These are phyloP conservation scores for Oxyteleia sp. DNA, from an alignment of 2,888 invertebrate genomes.

Conservation along the genomic window DNA sequence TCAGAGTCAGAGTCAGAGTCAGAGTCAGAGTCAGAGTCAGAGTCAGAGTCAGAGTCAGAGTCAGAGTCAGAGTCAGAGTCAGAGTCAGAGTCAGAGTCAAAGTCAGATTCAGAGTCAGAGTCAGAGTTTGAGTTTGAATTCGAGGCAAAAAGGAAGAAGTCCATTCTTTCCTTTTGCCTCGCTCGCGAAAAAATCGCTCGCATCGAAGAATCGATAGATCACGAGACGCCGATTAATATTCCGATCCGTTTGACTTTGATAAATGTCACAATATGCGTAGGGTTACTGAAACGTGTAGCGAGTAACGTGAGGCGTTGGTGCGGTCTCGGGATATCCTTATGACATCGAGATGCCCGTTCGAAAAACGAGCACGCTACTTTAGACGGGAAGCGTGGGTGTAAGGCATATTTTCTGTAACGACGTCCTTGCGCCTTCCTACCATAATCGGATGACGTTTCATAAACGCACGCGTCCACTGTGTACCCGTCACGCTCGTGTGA, in stretches of 20 bases:
- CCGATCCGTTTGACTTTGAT: conserved; percentile 44
- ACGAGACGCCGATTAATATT: conserved; percentile 38
- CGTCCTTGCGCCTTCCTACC: conserved; percentile 82
- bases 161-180: too few species aligned
- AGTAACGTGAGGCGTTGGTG: conserved; percentile 45
- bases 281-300: conserved; percentile 38
- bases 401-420: conserved; percentile 76
- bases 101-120: too few species aligned
- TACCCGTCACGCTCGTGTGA: conserved; percentile 76
- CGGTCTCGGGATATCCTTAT: conserved; percentile 64
- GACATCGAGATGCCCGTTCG: conserved; percentile 74
- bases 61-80: too few species aligned
- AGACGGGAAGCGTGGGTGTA: conserved; percentile 71
- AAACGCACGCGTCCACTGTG: conserved; percentile 70
- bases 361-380: conserved; percentile 74
- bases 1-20: too few species aligned
- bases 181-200: not conserved
- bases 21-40: too few species aligned
- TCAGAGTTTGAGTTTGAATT: too few species aligned
- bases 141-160: too few species aligned
- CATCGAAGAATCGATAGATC: conserved; percentile 28
- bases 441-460: conserved; percentile 78
- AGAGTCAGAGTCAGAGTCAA: too few species aligned
- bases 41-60: too few species aligned
- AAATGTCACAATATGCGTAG: conserved; percentile 52